phyloP scores from a whole-genome alignment of 2,888 invertebrate species.

The Bombylius major region DNA sequence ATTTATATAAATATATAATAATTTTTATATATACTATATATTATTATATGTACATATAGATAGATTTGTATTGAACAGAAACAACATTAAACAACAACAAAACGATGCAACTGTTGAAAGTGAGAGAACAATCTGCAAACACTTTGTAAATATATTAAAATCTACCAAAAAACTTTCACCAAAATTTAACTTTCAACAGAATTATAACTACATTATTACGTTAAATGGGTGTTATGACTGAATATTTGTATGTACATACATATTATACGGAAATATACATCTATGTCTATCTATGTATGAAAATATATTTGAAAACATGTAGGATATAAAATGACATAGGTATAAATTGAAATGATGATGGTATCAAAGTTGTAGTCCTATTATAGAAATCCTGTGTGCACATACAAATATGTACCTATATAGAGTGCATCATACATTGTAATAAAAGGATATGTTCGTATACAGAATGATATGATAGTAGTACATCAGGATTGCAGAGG shows the following conservation, averaged over 20 bases:
- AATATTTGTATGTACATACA: neutral
- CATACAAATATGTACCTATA: too few species aligned
- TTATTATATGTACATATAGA: neutral
- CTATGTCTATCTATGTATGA: neutral
- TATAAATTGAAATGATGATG: too few species aligned
- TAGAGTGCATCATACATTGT: too few species aligned
- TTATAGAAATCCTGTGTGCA: too few species aligned
- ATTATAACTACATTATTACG: slow-evolving; percentile 9
- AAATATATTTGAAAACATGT: neutral
- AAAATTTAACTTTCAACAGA: slow-evolving; percentile 10
- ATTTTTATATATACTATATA: neutral
- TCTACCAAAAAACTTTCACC: slow-evolving; percentile 12
- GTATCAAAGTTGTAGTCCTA: too few species aligned
- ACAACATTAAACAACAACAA: too few species aligned
- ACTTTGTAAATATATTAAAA: slow-evolving; percentile 11
- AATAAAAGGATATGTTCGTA: too few species aligned
- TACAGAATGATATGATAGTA: too few species aligned
- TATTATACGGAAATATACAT: neutral
- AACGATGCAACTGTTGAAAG: slow-evolving; percentile 7
- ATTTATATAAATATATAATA: too few species aligned
- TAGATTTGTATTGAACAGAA: neutral
- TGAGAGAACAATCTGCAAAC: slow-evolving; percentile 17
- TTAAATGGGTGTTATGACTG: neutral
- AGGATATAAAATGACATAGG: too few species aligned
- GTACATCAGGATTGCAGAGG: too few species aligned